Evolutionary conservation across 2,797 vertebrate species (phyloP).

Genomic region (Astyanax mexicanus): DNA sequence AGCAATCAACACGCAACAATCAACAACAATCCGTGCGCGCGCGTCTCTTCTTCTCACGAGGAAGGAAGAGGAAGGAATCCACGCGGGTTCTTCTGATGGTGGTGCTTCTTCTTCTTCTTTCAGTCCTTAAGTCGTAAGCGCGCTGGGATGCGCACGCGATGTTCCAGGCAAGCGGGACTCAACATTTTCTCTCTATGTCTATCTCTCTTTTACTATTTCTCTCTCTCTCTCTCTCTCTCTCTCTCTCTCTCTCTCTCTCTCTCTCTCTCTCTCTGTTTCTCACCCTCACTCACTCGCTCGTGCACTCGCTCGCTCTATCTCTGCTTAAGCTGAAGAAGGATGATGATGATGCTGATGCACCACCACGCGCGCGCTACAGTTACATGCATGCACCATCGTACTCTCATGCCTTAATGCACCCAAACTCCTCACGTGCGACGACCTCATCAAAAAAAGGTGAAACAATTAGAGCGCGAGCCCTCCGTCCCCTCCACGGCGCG

Average conservation of each 20-base stretch:
- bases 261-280: slow-evolving; percentile 32
- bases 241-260: too few species aligned
- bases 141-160: not conserved
- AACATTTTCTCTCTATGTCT: too few species aligned
- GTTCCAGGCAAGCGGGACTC: not conserved
- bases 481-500: not conserved
- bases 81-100: slow-evolving; percentile 55
- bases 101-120: slow-evolving; percentile 20
- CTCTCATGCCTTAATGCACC: slow-evolving; percentile 42
- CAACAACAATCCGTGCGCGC: not conserved
- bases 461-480: not conserved
- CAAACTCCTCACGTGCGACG: slow-evolving; percentile 35
- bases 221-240: not conserved
- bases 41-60: not conserved
- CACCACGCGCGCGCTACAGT: too few species aligned
- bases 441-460: not conserved
- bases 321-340: slow-evolving; percentile 63
- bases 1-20: not conserved
- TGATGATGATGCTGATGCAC: too few species aligned
- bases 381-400: slow-evolving; percentile 66
- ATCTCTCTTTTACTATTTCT: too few species aligned
- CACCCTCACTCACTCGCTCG: not conserved
- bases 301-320: not conserved
- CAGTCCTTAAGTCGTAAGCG: not conserved
- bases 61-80: too few species aligned